A percentile compares a stretch with the other conserved stretches of the same genome.
phyloP scores from a whole-genome alignment of 2,113 vertebrate genomes.

The Nettapus auritus region DNA sequence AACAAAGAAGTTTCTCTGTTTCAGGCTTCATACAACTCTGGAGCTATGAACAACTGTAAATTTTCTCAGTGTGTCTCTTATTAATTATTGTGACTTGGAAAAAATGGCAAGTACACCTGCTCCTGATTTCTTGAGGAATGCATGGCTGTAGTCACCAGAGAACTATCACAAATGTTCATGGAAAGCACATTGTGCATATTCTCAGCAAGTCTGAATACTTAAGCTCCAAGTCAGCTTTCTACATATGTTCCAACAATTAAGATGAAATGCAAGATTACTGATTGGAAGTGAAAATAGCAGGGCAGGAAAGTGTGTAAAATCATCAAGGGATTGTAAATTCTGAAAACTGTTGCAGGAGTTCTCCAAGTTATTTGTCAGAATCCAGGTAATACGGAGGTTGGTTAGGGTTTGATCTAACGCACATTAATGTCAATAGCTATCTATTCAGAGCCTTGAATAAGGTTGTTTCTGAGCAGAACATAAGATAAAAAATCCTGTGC shows the following conservation, averaged over 20 bases:
- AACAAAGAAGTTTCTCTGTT: not conserved
- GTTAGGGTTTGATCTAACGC: not conserved
- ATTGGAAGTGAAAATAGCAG: not conserved
- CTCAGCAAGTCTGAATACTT: not conserved
- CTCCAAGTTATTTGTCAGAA: not conserved
- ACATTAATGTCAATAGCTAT: not conserved
- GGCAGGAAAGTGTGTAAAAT: not conserved
- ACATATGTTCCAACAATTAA: not conserved
- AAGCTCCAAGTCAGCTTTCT: not conserved
- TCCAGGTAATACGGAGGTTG: not conserved
- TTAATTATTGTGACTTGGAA: not conserved
- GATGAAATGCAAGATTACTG: not conserved
- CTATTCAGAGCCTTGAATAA: not conserved
- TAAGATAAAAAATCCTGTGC: not conserved
- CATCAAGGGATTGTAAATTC: not conserved
- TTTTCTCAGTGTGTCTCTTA: not conserved
- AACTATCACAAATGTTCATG: not conserved
- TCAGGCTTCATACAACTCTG: not conserved
- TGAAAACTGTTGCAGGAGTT: not conserved
- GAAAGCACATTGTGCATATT: not conserved
- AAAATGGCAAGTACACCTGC: not conserved
- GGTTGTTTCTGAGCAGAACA: not conserved
- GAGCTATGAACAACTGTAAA: not conserved
- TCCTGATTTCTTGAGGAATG: not conserved
- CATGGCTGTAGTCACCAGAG: not conserved